phyloP scores from a whole-genome alignment of 1,140 invertebrate genomes.

The Wiebesia pumilae region DNA sequence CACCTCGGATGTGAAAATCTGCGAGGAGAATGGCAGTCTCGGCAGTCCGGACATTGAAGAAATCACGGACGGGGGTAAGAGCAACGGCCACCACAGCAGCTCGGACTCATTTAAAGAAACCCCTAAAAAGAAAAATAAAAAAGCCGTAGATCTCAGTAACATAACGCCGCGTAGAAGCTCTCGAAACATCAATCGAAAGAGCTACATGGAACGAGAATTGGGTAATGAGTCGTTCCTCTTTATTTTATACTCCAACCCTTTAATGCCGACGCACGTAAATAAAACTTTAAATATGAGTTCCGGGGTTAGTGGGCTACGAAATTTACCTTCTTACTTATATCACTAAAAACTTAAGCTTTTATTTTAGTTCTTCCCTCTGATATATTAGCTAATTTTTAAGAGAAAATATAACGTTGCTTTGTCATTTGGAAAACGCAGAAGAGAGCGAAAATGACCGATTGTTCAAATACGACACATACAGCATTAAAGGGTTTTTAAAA shows the following conservation, averaged over 20 bases:
- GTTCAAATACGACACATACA: background rate
- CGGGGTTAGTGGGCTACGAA: background rate
- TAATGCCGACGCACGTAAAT: conserved; percentile 20
- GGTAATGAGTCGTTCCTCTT: conserved; percentile 46
- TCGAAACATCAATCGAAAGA: conserved; percentile 79
- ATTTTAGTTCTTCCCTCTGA: background rate
- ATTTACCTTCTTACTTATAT: background rate
- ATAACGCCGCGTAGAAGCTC: conserved; percentile 79
- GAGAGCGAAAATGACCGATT: background rate
- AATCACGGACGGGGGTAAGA: conserved; percentile 66
- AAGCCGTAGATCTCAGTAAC: conserved; percentile 68
- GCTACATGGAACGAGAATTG: conserved; percentile 74
- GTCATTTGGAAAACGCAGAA: background rate
- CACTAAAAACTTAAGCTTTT: background rate
- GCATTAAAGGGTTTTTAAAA: conserved; percentile 32
- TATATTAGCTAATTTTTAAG: background rate
- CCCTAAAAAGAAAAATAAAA: conserved; percentile 70
- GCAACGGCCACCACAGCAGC: conserved; percentile 61
- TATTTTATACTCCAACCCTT: conserved; percentile 32
- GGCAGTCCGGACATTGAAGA: conserved; percentile 72
- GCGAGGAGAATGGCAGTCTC: conserved; percentile 71
- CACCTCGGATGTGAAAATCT: conserved; percentile 66
- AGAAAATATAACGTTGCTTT: background rate
- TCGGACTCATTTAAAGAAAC: conserved; percentile 53
- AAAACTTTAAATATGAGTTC: background rate